phyloP scores from a whole-genome alignment of 2,888 invertebrate genomes.

The Rotaria socialis region DNA sequence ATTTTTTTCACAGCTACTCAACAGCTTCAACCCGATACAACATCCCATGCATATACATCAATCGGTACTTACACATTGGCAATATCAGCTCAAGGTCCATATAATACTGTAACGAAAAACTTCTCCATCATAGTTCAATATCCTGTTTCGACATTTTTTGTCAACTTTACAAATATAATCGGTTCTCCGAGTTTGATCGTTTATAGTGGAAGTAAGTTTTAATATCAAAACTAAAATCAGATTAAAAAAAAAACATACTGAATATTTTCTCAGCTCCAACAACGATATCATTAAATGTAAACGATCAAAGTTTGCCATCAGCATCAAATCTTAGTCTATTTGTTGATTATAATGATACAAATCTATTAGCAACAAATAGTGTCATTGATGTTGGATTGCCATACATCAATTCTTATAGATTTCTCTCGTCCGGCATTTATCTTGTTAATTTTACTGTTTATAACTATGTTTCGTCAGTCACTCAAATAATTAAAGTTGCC shows the following conservation, averaged over 20 bases:
- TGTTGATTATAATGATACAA: conserved; percentile 6
- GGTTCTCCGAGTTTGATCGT: not conserved
- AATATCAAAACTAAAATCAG: not conserved
- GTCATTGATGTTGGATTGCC: not conserved
- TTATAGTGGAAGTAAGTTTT: not conserved
- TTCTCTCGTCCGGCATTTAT: not conserved
- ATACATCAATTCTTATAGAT: not conserved
- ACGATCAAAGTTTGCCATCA: not conserved
- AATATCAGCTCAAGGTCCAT: not conserved
- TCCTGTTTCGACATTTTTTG: not conserved
- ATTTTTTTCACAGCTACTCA: not conserved
- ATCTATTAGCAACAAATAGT: not conserved
- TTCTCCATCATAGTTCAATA: not conserved
- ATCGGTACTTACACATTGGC: not conserved
- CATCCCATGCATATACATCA: not conserved
- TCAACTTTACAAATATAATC: not conserved
- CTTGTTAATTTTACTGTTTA: not conserved
- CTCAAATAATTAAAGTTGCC: not conserved
- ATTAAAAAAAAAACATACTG: too few species aligned
- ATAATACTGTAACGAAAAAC: not conserved
- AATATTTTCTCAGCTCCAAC: not conserved
- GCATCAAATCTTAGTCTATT: not conserved
- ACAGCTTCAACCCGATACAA: not conserved
- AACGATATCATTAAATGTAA: not conserved
- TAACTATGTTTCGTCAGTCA: not conserved